These are phyloP conservation scores for Todiramphus chloris DNA, from an alignment of 2,113 vertebrate species.

Conservation along the genomic window DNA sequence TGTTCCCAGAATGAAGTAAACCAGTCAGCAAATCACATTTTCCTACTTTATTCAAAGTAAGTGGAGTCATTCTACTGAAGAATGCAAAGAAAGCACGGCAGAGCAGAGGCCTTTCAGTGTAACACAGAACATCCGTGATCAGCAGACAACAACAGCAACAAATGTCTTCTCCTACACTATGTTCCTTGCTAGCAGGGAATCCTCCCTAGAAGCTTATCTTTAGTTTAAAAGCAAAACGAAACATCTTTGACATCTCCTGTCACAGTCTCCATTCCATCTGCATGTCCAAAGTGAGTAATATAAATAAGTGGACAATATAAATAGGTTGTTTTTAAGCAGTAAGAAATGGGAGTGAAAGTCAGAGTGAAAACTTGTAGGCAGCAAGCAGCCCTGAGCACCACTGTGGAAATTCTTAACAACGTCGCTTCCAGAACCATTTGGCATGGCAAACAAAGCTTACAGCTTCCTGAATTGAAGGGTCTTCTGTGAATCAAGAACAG, in stretches of 20 bases:
- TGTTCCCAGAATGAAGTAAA: not conserved
- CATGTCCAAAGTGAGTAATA: not conserved
- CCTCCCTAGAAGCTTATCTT: not conserved
- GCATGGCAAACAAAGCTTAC: not conserved
- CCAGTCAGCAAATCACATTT: not conserved
- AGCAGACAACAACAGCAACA: fast-evolving
- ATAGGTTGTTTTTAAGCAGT: fast-evolving
- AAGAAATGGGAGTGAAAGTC: not conserved
- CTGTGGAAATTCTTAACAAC: not conserved
- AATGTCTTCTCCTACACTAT: not conserved
- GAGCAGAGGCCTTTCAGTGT: not conserved
- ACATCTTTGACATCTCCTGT: not conserved
- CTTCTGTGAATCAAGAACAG: not conserved
- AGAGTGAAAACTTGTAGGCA: not conserved
- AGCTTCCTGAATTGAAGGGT: not conserved
- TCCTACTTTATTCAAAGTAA: not conserved
- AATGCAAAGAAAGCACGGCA: not conserved
- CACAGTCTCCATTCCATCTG: not conserved
- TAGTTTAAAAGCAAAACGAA: not conserved
- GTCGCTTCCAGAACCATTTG: not conserved
- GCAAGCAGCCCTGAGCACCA: not conserved
- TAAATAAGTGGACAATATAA: not conserved
- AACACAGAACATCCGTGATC: not conserved
- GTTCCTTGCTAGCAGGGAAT: not conserved
- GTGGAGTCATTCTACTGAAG: not conserved